Evolutionary conservation across 2,113 vertebrate species (phyloP), one percentile per base, ranked within the genome.

Genomic region (Gymnorhina tibicen): DNA sequence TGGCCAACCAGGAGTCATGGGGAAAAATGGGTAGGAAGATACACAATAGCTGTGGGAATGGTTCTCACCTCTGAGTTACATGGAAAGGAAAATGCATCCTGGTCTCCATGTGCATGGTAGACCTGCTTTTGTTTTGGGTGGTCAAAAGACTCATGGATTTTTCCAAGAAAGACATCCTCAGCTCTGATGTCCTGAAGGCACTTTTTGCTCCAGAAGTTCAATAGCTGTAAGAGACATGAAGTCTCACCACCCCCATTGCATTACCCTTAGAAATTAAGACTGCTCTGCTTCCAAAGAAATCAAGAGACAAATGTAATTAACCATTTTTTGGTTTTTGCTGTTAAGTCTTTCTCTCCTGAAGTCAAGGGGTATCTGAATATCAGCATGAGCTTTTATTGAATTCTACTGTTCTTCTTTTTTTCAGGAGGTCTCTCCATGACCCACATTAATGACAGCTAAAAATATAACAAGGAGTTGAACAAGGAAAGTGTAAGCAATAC

Each of bases 401-500:
- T 52, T 35, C 5, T 24, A 55, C 11, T 2, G 0, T 30, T 86
- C 15, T 44, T 58, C 32, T 67, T 66, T 55, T 26, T 64, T 64
- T 50, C 8, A 83, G 8, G 11, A 6, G 3, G 3, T 75, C 8
- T 78, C 12, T 42, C 21, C 4, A 9, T 0, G 0, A 37, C 3
- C 4, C 27, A 47, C 7, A 9, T 27, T 64, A 81, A 79, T 58
- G 75, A 26, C 3, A 9, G 12, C 13, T 60, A 79, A 90, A 82
- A 85, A 44, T 68, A 18, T 44, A 59, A 47, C 3, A 50, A 49
- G 3, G 9, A 72, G 2, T 37, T 60, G 35, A 79, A 82, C 24
- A 39, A 50, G 13, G 21, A 68, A 81, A 87, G 80, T 62, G 3
- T 30, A 76, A 62, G 14, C 7, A 42, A 53, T 69, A 64, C 23